Evolutionary conservation across 2,113 vertebrate species (phyloP).

Genomic region (Calyptommatus sinebrachiatus): DNA sequence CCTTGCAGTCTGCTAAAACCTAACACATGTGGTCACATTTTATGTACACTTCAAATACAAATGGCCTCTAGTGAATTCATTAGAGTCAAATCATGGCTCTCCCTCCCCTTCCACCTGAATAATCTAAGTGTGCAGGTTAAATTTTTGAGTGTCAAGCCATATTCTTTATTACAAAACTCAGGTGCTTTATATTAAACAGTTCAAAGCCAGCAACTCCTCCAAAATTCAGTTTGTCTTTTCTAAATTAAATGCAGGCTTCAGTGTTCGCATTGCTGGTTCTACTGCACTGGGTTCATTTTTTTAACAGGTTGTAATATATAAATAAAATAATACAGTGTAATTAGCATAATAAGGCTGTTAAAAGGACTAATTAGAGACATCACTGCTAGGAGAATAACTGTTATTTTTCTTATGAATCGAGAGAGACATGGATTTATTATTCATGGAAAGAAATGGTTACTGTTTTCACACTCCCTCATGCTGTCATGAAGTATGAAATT

Average conservation of each 20-base stretch:
- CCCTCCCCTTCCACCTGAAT: conserved; percentile 32
- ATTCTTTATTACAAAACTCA: conserved; percentile 44
- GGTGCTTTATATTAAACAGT: conserved; percentile 52
- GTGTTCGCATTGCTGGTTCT: neutral
- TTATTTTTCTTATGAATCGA: conserved; percentile 5
- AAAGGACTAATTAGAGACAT: conserved; percentile 3
- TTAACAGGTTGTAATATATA: neutral
- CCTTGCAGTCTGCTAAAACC: conserved; percentile 51
- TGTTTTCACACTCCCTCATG: neutral
- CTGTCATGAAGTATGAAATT: conserved; percentile 3
- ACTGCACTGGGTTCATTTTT: neutral
- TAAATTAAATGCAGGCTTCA: conserved; percentile 26
- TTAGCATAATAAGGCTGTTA: conserved; percentile 14
- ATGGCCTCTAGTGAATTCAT: conserved; percentile 61
- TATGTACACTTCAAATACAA: conserved; percentile 65
- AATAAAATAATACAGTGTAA: conserved; percentile 21
- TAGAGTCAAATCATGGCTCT: conserved; percentile 61
- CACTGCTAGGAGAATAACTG: neutral
- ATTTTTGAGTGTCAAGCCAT: conserved; percentile 48
- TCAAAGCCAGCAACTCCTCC: conserved; percentile 13
- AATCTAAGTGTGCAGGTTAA: conserved; percentile 50
- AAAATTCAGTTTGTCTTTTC: conserved; percentile 14
- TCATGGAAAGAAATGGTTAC: neutral
- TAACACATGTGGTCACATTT: conserved; percentile 67
- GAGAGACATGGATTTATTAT: conserved; percentile 5